Evolutionary conservation across 1,140 invertebrate genomes (phyloP), one percentile per base, ranked within the genome.

Genomic region (Bacillus rossius): DNA sequence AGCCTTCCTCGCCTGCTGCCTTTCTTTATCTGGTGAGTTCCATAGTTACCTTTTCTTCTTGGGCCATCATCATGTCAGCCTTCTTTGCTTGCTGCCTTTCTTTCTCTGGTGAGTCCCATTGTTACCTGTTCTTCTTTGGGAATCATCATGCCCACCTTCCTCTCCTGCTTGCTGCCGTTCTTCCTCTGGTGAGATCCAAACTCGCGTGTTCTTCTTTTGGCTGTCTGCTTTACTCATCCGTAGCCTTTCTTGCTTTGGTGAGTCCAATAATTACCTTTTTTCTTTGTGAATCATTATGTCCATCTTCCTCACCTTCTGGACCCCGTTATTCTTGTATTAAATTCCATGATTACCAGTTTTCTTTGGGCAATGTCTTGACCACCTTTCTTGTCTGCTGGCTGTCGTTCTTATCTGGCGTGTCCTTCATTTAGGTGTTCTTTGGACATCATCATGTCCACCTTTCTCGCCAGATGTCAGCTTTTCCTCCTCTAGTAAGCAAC

Each of bases 241-340:
- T n/a, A n/a, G n/a, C n/a, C n/a, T n/a, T n/a, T n/a, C n/a, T n/a
- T n/a, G n/a, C n/a, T n/a, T n/a, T n/a, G n/a, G n/a, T n/a, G n/a
- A n/a, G n/a, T n/a, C n/a, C n/a, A n/a, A n/a, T n/a, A n/a, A n/a
- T n/a, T n/a, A n/a, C n/a, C n/a, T n/a, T n/a, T n/a, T n/a, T n/a
- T n/a, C n/a, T n/a, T n/a, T n/a, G n/a, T 94, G 94, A 37, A 95
- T 96, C 70, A 95, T 97, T 67, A 95, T 96, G 87, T 92, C 91
- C 19, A 92, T 89, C 1, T 96, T 96, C 74, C 77, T 96, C 47
- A 82, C 92, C 4, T 96, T 93, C 74, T 96, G 51, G n/a, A n/a
- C n/a, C n/a, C 94, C 94, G 1, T 98, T 98, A 77, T 98, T 98
- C 73, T 77, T 92, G 56, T 92, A 89, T 92, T 90, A 77, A 79